Evolutionary conservation across 2,797 vertebrate species (phyloP), one percentile per base, ranked within the genome.

Genomic region (Xenopus petersii): DNA sequence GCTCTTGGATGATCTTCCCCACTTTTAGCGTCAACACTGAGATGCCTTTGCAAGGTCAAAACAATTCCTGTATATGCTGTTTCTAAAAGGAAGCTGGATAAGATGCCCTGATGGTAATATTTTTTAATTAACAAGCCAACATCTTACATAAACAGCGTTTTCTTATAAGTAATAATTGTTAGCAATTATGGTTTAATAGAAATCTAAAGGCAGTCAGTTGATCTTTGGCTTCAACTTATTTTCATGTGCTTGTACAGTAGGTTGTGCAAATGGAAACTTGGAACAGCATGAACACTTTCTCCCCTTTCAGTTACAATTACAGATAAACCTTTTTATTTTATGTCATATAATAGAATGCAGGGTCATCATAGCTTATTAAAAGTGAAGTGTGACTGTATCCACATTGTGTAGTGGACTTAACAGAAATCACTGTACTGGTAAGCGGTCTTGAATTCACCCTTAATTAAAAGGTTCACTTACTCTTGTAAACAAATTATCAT

Each of bases 401-500:
- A 76, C 73, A 69, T 61, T 58, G 49, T 69, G 64, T 60, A 61
- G 24, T 4, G 16, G 46, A 26, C 76, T 63, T 80, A 73, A 71
- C 36, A 62, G 10, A 75, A 75, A 68, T 55, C 65, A 74, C 81
- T 83, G 65, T 67, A 49, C 70, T 36, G 67, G 77, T 80, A 84
- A 49, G 42, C 71, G 81, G 84, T 81, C 86, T 71, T 0, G 6
- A 70, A 81, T 79, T 77, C 70, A 79, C 79, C 82, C 81, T 36
- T 88, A 88, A 91, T 92, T 89, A 90, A 91, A 92, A 92, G 89
- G 91, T 90, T 90, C 89, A 86, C 85, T 86, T 90, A 87, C 82
- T 90, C 88, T 84, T 92, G 91, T 93, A 92, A 95, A 94, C 90
- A 93, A 89, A 91, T 93, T 93, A 91, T 86, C 88, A 83, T 88